phyloP scores from a whole-genome alignment of 2,797 vertebrate genomes.

The Knipowitschia caucasica region DNA sequence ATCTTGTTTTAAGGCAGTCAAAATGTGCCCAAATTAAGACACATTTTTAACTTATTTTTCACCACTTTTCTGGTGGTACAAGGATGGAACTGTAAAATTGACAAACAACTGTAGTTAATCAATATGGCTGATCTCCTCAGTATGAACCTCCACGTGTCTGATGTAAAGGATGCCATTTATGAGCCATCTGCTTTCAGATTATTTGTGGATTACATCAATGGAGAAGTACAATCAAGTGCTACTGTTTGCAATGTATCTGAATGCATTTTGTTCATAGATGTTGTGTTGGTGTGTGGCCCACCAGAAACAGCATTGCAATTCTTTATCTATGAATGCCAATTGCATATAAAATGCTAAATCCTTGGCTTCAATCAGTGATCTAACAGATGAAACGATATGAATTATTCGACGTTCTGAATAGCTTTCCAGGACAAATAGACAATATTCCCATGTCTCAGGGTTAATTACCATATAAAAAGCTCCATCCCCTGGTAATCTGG shows the following conservation, averaged over 20 bases:
- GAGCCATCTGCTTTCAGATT: conserved; percentile 33
- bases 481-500: conserved; percentile 52
- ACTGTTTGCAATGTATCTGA: conserved; percentile 34
- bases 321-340: conserved; percentile 41
- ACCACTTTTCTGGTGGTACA: too few species aligned
- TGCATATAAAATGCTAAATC: conserved; percentile 45
- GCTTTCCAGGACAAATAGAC: conserved; percentile 57
- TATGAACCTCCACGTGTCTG: too few species aligned
- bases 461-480: conserved; percentile 76
- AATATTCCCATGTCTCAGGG: conserved; percentile 55
- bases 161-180: conserved; percentile 8
- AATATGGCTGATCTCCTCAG: too few species aligned
- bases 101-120: too few species aligned
- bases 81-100: too few species aligned
- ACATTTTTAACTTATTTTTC: too few species aligned
- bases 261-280: conserved; percentile 39
- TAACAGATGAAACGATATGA: conserved; percentile 46
- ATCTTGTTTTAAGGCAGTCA: too few species aligned
- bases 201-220: conserved; percentile 2
- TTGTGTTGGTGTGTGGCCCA: conserved; percentile 33
- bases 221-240: conserved; percentile 14
- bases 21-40: too few species aligned
- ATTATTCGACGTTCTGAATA: conserved; percentile 56
- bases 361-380: conserved; percentile 36
- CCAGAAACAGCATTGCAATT: conserved; percentile 31